Percentiles rank a stretch among this genome's conserved stretches.
These are phyloP conservation scores for Dromiciops gliroides DNA, from an alignment of 2,113 vertebrate genomes.

Conservation along the genomic window DNA sequence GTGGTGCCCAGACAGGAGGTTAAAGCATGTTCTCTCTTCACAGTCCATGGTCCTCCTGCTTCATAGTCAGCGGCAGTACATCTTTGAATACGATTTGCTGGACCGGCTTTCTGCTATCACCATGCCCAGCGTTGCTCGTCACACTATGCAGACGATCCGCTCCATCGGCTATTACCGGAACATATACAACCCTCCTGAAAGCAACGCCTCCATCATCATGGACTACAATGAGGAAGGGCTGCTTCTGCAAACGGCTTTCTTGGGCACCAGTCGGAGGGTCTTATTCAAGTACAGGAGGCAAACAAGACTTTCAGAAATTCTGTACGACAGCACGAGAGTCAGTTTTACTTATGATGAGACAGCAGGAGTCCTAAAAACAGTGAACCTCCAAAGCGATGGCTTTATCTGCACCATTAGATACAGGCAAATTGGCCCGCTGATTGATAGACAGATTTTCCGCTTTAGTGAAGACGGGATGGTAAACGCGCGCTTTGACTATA, in stretches of 20 bases:
- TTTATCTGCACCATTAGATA: slow-evolving; percentile 99
- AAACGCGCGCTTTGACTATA: slow-evolving; percentile 98
- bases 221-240: slow-evolving; percentile 98
- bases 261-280: slow-evolving; percentile 94
- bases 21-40: slow-evolving; percentile 79
- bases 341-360: slow-evolving; percentile 98
- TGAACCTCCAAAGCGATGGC: slow-evolving; percentile 97
- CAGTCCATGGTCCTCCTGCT: slow-evolving; percentile 98
- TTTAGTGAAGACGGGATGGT: slow-evolving; percentile 99
- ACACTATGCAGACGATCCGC: slow-evolving; percentile 98
- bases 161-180: slow-evolving; percentile 98
- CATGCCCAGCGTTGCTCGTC: slow-evolving; percentile 98
- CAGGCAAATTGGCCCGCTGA: slow-evolving; percentile 94
- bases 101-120: slow-evolving; percentile 96
- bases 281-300: slow-evolving; percentile 95
- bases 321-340: slow-evolving; percentile 97
- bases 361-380: slow-evolving; percentile 96
- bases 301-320: slow-evolving; percentile 94
- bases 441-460: slow-evolving; percentile 98
- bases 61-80: slow-evolving; percentile 98
- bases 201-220: slow-evolving; percentile 95
- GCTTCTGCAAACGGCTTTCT: slow-evolving; percentile 92
- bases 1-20: slow-evolving; percentile 67
- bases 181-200: slow-evolving; percentile 97
- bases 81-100: slow-evolving; percentile 96